These are phyloP conservation scores for Cheilosia pagana DNA, from an alignment of 2,888 invertebrate genomes.

Conservation along the genomic window DNA sequence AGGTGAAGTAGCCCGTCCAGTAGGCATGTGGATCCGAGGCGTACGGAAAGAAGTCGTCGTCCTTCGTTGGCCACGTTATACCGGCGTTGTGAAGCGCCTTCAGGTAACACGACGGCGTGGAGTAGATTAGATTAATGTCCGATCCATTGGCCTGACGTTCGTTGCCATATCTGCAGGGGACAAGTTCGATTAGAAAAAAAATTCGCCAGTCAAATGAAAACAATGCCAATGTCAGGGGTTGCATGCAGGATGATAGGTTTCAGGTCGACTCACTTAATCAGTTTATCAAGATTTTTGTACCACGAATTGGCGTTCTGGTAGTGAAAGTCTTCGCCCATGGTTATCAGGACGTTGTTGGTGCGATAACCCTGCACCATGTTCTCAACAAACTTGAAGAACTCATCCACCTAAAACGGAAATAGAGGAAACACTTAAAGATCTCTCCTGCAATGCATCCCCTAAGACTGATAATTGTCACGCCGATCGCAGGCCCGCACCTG, in stretches of 20 bases:
- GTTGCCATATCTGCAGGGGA: slow-evolving; percentile 79
- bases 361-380: slow-evolving; percentile 85
- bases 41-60: slow-evolving; percentile 96
- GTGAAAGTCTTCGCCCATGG: slow-evolving; percentile 97
- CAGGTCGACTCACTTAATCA: slow-evolving; percentile 89
- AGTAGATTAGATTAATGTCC: slow-evolving; percentile 91
- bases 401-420: slow-evolving; percentile 84
- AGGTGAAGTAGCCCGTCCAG: slow-evolving; percentile 97
- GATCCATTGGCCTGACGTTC: slow-evolving; percentile 84
- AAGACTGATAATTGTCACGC: slow-evolving; percentile 28
- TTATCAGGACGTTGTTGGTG: slow-evolving; percentile 92
- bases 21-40: slow-evolving; percentile 92
- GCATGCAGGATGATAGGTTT: slow-evolving; percentile 39
- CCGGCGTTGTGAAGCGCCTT: slow-evolving; percentile 90
- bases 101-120: slow-evolving; percentile 93
- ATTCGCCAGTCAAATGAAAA: not conserved
- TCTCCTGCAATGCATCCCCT: slow-evolving; percentile 50
- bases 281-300: slow-evolving; percentile 93
- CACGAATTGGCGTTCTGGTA: slow-evolving; percentile 90
- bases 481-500: slow-evolving; percentile 79
- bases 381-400: slow-evolving; percentile 85
- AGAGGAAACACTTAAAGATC: not conserved
- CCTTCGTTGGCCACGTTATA: slow-evolving; percentile 88
- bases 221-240: slow-evolving; percentile 39
- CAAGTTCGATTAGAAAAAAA: not conserved